Percentiles rank a stretch among this genome's conserved stretches.
These are phyloP conservation scores for Nipponia nippon DNA, from an alignment of 2,113 vertebrate genomes.

Conservation along the genomic window DNA sequence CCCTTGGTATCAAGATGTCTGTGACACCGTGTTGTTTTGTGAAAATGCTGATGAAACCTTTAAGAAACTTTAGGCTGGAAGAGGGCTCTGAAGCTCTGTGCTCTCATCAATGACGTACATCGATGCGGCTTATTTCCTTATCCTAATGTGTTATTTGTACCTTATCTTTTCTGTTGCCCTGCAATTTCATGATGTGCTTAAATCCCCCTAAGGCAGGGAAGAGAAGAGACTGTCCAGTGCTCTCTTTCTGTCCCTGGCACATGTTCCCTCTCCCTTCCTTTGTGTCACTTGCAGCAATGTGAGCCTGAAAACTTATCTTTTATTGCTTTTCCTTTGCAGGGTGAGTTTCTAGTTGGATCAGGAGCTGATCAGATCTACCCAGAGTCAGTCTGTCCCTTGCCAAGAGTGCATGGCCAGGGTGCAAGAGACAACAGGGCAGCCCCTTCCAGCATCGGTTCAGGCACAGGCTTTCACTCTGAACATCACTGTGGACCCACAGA, in stretches of 20 bases:
- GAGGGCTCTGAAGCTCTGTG: neutral
- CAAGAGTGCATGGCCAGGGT: rapidly evolving
- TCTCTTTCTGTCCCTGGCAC: neutral
- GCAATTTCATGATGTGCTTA: neutral
- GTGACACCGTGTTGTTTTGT: neutral
- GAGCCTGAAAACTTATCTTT: neutral
- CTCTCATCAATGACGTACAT: neutral
- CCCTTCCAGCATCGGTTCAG: neutral
- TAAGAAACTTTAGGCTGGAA: neutral
- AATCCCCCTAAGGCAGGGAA: neutral
- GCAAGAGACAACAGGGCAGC: neutral
- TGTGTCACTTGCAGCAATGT: neutral
- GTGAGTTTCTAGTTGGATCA: neutral
- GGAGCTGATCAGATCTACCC: neutral
- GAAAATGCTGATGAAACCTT: neutral
- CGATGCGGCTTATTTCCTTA: neutral
- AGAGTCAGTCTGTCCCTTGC: neutral
- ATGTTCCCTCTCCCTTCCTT: neutral
- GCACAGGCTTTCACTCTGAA: neutral
- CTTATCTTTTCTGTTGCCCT: neutral
- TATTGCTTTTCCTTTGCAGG: neutral
- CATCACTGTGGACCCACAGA: neutral
- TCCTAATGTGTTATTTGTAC: neutral
- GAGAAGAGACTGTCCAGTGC: neutral
- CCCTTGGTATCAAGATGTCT: neutral